These are phyloP conservation scores for Luidia sarsii DNA, from an alignment of 53 echinoderm and acorn worm genomes.

Conservation along the genomic window DNA sequence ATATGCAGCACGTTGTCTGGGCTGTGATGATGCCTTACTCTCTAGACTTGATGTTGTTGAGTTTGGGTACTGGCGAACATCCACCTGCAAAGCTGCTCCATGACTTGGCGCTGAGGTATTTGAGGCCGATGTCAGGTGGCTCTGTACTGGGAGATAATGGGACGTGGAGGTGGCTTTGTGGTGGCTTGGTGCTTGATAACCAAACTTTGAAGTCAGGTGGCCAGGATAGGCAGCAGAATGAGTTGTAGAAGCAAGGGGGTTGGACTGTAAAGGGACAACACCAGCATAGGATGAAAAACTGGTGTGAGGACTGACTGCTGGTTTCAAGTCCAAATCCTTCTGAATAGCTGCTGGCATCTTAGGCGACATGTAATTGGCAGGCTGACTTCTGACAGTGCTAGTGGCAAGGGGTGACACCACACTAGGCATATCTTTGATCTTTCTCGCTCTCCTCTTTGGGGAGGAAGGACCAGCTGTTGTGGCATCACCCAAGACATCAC, in stretches of 20 bases:
- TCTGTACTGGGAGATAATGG: not conserved
- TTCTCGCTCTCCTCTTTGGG: constrained; percentile 60
- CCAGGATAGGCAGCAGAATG: not conserved
- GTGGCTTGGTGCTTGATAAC: constrained; percentile 7
- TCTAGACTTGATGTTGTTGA: constrained; percentile 27
- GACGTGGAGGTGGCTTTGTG: not conserved
- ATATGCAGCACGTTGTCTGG: not conserved
- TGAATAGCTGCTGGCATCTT: constrained; percentile 22
- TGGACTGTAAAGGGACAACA: not conserved
- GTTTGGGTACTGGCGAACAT: constrained; percentile 23
- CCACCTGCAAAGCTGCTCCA: not conserved
- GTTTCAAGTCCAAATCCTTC: constrained; percentile 3
- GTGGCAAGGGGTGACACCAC: constrained; percentile 32
- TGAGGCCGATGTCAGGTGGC: not conserved
- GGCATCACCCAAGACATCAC: constrained; percentile 50
- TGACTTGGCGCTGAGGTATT: constrained; percentile 25
- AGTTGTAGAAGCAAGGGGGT: constrained; percentile 9
- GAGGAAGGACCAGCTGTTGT: constrained; percentile 36
- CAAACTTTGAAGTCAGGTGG: constrained; percentile 1
- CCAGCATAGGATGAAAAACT: constrained; percentile 16
- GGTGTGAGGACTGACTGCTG: constrained; percentile 25
- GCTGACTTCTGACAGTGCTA: constrained; percentile 10
- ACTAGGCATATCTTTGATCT: constrained; percentile 58
- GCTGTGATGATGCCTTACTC: not conserved
- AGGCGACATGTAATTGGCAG: not conserved